These are phyloP conservation scores for Genyomyrus donnyi DNA, from an alignment of 2,113 vertebrate species.

Conservation along the genomic window DNA sequence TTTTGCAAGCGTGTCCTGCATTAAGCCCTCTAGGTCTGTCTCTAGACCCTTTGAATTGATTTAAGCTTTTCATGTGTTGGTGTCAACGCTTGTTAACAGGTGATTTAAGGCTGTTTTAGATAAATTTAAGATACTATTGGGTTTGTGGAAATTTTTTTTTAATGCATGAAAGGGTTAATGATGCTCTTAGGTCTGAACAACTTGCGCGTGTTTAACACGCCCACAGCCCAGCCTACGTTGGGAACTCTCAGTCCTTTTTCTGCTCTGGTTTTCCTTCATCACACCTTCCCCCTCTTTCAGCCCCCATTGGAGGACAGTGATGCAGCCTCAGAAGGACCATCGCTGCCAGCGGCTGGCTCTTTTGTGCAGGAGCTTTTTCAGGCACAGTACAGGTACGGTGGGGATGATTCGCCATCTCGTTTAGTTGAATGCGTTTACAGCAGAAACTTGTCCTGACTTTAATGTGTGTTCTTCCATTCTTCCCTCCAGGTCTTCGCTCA, in stretches of 20 bases:
- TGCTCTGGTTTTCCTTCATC: not conserved
- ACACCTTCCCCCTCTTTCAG: constrained; percentile 46
- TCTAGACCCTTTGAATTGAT: not conserved
- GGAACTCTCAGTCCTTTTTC: not conserved
- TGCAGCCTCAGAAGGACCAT: constrained; percentile 72
- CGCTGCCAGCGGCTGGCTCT: constrained; percentile 81
- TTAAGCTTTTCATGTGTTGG: not conserved
- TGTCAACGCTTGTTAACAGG: not conserved
- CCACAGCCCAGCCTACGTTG: not conserved
- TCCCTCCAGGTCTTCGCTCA: constrained; percentile 81
- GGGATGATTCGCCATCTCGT: not conserved
- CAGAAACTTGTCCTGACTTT: not conserved
- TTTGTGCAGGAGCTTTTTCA: constrained; percentile 98
- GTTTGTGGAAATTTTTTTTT: not conserved
- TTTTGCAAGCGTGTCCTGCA: not conserved
- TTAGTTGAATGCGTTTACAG: not conserved
- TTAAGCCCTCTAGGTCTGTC: not conserved
- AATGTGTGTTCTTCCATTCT: not conserved
- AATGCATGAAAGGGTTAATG: not conserved
- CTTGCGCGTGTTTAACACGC: not conserved
- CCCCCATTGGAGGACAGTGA: constrained; percentile 77
- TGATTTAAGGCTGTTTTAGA: not conserved
- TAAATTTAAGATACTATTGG: not conserved
- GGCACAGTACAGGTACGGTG: constrained; percentile 86
- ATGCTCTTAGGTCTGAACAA: not conserved